Base-by-base conservation (phyloP, 1,140 invertebrate genomes). In the Lordiphosa stackelbergi region DNA sequence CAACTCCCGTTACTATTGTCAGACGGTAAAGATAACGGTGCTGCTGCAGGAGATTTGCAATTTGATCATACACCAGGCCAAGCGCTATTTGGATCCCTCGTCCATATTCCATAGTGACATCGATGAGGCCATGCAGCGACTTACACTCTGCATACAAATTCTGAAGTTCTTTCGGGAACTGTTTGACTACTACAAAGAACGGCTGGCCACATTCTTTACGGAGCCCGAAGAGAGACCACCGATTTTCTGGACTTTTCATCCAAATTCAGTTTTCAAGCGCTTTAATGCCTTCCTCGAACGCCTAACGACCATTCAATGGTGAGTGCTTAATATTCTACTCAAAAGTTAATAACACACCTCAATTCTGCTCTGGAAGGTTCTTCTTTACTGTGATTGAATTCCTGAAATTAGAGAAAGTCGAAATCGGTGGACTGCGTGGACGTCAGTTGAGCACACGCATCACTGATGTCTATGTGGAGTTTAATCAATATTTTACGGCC, bases 351-450 rank as follows among this genome's bases (percentile, higher is more conserved):
- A 24, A 10, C 28, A 31, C 28, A 8, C 1, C 22, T 24, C 22
- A 36, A 5, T 0, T 4, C 0, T 8, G 9, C 7, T 2, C 47
- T 12, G 55, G 1, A 90, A 92, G 94, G 91, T 93, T 98, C 77
- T 98, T 98, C 87, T 92, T 96, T 85, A 97, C 95, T 3, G 95
- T 97, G 2, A 87, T 96, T 51, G 97, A 98, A 88, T 98, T 98
- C 88, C 92, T 94, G 74, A 98, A 98, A 88, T 89, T 99, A 57
- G 97, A 98, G 89, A 97, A 97, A 89, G 94, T 98, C 28, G 97
- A 98, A 90, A 94, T 98, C 66, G 96, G 97, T 54, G 97, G 97
- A 5, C 91, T 97, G 58, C 94, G 96, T 85, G 96, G 97, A 40
- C 92, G 95, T 64, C 92, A 93, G 12, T 89, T 98, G 3, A 96